Evolutionary conservation across 2,888 invertebrate species (phyloP).

Genomic region (Autographa pulchrina): DNA sequence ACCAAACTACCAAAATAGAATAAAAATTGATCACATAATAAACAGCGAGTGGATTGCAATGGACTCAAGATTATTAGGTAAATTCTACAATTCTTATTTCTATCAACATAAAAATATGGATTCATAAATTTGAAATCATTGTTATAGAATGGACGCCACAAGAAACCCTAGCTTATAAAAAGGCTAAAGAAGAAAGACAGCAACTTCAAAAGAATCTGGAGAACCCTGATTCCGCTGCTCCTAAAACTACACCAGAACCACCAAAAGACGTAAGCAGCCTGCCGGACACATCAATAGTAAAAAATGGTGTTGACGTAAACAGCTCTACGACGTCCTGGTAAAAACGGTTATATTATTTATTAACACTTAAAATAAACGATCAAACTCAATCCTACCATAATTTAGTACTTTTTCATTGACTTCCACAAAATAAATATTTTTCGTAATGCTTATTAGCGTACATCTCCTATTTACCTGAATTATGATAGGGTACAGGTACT

Average conservation of each 20-base stretch:
- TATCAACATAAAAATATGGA: neutral
- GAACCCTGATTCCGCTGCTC: conserved; percentile 32
- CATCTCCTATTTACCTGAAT: no score
- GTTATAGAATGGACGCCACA: conserved; percentile 81
- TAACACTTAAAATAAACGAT: neutral
- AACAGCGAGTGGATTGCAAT: conserved; percentile 91
- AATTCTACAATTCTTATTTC: neutral
- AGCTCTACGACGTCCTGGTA: conserved; percentile 73
- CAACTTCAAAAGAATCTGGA: conserved; percentile 68
- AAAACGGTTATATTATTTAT: conserved; percentile 12
- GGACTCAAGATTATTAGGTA: conserved; percentile 89
- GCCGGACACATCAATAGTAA: conserved; percentile 71
- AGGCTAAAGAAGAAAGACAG: conserved; percentile 78
- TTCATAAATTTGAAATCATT: neutral
- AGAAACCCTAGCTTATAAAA: conserved; percentile 79
- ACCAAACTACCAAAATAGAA: conserved; percentile 90
- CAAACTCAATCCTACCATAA: neutral
- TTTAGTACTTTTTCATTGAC: neutral
- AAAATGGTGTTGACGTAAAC: conserved; percentile 63
- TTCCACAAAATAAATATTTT: neutral
- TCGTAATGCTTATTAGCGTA: neutral
- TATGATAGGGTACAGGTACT: neutral
- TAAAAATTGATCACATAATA: conserved; percentile 89
- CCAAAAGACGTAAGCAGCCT: conserved; percentile 60
- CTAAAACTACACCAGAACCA: conserved; percentile 27